phyloP scores from a whole-genome alignment of 2,797 vertebrate species.

The Etheostoma perlongum region DNA sequence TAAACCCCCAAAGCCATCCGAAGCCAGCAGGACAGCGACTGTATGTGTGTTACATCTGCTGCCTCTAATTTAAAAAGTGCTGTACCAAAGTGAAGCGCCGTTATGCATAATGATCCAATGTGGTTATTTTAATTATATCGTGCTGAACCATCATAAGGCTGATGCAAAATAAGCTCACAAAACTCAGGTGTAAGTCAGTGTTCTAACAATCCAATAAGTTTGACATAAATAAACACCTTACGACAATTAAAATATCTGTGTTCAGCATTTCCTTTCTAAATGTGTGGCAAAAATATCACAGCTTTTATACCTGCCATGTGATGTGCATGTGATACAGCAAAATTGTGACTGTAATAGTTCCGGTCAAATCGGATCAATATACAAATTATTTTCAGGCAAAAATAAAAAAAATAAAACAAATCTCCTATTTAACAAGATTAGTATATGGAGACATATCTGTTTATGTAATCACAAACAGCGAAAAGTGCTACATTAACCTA shows the following conservation, averaged over 20 bases:
- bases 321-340: not conserved
- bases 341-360: not conserved
- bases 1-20: slow-evolving; percentile 34
- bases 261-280: not conserved
- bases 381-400: not conserved
- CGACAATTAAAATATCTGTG: not conserved
- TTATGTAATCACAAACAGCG: not conserved
- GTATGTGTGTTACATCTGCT: slow-evolving; percentile 41
- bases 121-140: slow-evolving; percentile 65
- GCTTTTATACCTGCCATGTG: no score
- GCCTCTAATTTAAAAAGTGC: slow-evolving; percentile 58
- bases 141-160: slow-evolving; percentile 24
- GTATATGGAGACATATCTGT: not conserved
- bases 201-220: not conserved
- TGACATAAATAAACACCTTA: not conserved
- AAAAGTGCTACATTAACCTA: slow-evolving; percentile 1
- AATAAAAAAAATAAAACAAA: not conserved
- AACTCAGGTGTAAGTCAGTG: slow-evolving; percentile 8
- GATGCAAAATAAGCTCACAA: slow-evolving; percentile 19
- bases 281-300: not conserved
- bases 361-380: not conserved
- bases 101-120: slow-evolving; percentile 60
- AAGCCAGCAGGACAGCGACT: slow-evolving; percentile 36
- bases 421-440: not conserved
- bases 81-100: slow-evolving; percentile 41